Base-by-base conservation (phyloP, 2,888 invertebrate genomes). In the Epicampocera succincta region DNA sequence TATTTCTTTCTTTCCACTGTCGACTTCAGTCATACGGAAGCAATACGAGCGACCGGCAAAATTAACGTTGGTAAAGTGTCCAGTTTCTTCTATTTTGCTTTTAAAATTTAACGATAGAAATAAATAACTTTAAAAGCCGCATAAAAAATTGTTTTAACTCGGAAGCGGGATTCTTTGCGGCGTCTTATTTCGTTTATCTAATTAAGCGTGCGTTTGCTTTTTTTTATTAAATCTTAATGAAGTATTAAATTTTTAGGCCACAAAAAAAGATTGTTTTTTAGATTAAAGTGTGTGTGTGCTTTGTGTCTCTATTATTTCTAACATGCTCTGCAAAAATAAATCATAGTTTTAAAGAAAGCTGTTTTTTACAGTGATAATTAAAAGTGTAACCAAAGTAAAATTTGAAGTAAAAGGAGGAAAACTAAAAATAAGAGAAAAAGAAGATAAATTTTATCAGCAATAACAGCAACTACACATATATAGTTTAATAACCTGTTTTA, bases 21-120 rank as follows among this genome's bases (percentile, higher is more conserved):
- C 78, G 65, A 78, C 78, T 78, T 87, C 85, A 87, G 87, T 87
- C 85, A 85, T 85, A 87, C 86, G 86, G 86, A 87, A 87, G 86
- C 86, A 84, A 84, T 85, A 84, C 84, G 72, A 83, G 82, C 85
- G 85, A 83, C 71, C 76, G 71, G 73, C 71, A 63, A 72, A 63
- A 25, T 60, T 13, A 72, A 13, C 75, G 78, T 68, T 66, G 25
- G 33, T n/a, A 9, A 13, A 33, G 66, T 73, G 50, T 11, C 54
- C 58, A 19, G n/a, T 38, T 12, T 42, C 25, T 3, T 29, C 8
- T 33, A 50, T 61, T 44, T 52, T 52, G 29, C 15, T 54, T 68
- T 46, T 17, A n/a, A 68, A 44, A 19, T 60, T 52, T n/a, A 63
- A 40, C 46, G 21, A 66, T 3, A 54, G 65, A 52, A 52, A 38